Evolutionary conservation across 2,113 vertebrate genomes (phyloP), one percentile per base, ranked within the genome.

Genomic region (Eurystomus gularis): DNA sequence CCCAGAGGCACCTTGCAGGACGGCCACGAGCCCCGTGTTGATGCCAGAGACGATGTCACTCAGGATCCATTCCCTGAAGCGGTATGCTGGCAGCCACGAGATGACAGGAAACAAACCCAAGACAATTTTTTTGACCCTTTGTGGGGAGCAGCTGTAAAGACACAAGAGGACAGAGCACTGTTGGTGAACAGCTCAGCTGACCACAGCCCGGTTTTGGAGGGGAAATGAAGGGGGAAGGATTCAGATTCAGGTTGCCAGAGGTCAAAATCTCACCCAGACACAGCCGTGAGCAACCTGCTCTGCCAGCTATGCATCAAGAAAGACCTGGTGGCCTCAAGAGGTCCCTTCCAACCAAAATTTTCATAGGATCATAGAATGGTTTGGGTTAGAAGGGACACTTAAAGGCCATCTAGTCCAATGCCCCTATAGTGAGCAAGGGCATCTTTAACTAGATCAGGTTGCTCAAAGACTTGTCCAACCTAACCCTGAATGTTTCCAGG

Each of bases 1-100:
- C 71, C 70, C 4, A 1, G 33, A 61, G 29, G 46, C 97, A 99
- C 99, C 99, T 99, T 99, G 99, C 40, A 99, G 97, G 35, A 99
- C 99, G 28, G 99, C 98, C n/a, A 99, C 99, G 1, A 99, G 97
- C 64, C 99, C 99, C 0, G 99, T 99, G 96, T 99, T 99, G 96
- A 99, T 58, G 12, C 99, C 99, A 0, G 99, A 99, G 94, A 99
- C 97, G 0, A 99, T 97, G 97, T 99, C 99, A 46, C 97, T 98
- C 54, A 99, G 90, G 55, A 99, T 86, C 99, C 99, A 99, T 78
- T 99, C 98, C 91, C 98, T 99, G 35, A 99, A 21, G 39, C 81
- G 97, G 28, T 99, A 99, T 0, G 97, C 97, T 42, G 98, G 99
- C 73, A 99, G 78, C 99, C 99, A 99, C 3, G 98, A 98, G 39